Base-by-base conservation (phyloP, 2,113 vertebrate species). In the Neogobius melanostomus region DNA sequence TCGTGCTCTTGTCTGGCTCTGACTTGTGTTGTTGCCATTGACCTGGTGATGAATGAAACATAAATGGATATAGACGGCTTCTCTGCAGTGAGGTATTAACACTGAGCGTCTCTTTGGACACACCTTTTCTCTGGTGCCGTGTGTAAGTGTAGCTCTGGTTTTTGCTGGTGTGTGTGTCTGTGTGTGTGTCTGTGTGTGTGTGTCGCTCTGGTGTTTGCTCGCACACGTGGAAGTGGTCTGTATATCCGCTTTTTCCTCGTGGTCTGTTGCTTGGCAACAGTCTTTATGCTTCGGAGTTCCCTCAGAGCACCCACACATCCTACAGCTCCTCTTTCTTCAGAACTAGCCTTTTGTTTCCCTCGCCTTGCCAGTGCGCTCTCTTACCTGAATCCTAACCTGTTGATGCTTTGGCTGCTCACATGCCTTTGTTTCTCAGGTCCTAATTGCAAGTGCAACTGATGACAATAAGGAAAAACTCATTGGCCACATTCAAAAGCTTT, bases 251-350 rank as follows among this genome's bases (percentile, higher is more conserved):
- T 80, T 60, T 44, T 28, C 73, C 82, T 84, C 73, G 10, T 79
- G 78, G 82, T 87, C 83, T 76, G 92, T 93, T 92, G 90, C 92
- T 86, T 91, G 86, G 92, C 91, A 93, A 93, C 92, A 67, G 75
- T 80, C 72, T 81, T 81, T 84, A 88, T 90, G 87, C 87, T 90
- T 86, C 82, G 81, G 87, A 82, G 87, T 88, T 91, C 83, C 87
- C 74, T 89, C 74, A 11, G 76, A 52, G 65, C 76, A 79, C 80
- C 72, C 44, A 63, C 86, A 82, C 83, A 80, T 79, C 78, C 67
- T 59, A 66, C 72, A 65, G 67, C 79, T 80, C 79, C 64, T 54
- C 79, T 88, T 76, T 82, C 78, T 80, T 74, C 75, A 75, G 71
- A 77, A 77, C 82, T 59, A 69, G 71, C 78, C 62, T 72, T 86